These are phyloP conservation scores for Manacus vitellinus DNA, from an alignment of 2,113 vertebrate genomes.

Conservation along the genomic window DNA sequence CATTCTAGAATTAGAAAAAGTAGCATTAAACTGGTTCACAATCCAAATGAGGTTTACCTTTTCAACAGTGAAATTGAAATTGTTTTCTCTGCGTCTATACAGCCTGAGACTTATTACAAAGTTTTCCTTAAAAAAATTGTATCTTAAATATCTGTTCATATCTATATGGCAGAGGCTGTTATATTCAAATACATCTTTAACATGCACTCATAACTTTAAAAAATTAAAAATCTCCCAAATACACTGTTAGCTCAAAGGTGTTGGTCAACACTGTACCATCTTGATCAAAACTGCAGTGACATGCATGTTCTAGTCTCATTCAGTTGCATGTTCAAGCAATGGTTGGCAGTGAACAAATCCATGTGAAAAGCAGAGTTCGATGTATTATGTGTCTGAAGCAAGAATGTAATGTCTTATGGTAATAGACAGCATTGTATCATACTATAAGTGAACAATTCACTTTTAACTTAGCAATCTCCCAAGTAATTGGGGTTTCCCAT, in stretches of 20 bases:
- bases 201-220: neutral
- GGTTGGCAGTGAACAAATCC: neutral
- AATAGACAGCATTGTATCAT: neutral
- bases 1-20: neutral
- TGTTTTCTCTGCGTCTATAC: neutral
- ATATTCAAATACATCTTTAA: neutral
- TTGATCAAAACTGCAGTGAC: neutral
- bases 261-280: neutral
- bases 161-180: neutral
- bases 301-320: neutral
- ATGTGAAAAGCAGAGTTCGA: neutral
- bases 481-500: neutral
- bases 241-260: neutral
- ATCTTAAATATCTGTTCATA: neutral
- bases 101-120: neutral
- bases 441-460: rapidly evolving
- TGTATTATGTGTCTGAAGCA: neutral
- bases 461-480: neutral
- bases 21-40: neutral
- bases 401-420: neutral
- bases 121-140: neutral
- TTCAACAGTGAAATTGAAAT: neutral
- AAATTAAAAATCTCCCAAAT: neutral
- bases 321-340: neutral
- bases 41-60: neutral